Evolutionary conservation across 2,113 vertebrate species (phyloP), one percentile per base, ranked within the genome.

Genomic region (Aphyosemion australe): DNA sequence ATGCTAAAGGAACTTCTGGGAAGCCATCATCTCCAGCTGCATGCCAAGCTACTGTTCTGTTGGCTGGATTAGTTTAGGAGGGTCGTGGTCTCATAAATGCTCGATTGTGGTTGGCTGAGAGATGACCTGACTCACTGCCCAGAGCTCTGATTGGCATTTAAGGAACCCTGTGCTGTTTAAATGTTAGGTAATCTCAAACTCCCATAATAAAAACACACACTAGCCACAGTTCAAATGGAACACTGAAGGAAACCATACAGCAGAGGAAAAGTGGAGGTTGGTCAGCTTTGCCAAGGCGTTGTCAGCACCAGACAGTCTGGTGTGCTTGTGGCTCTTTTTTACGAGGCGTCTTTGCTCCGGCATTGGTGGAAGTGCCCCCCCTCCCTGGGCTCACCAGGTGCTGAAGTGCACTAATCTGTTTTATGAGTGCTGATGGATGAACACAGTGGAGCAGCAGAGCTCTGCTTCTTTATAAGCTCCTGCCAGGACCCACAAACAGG

Each of bases 291-390:
- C 88, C 87, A 84, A 86, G 85, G 78, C 49, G 74, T 87, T 84
- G 84, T 88, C 87, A 83, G 74, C 85, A 83, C 80, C 61, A 87
- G 81, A 84, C 85, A 62, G 84, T 85, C 78, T 75, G 69, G 62
- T 83, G 79, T 76, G 70, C 79, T 87, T 87, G 82, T 8, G 76
- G 70, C 49, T 75, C 45, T 71, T 79, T 89, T 88, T 85, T 70
- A 85, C 64, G 48, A 84, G 79, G 42, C 26, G 72, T 72, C 39
- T 61, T 21, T 41, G 80, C 72, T 48, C 46, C 1, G 16, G 68
- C 46, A 56, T 80, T 19, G 53, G 61, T 63, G 82, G 77, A 89
- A 85, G 87, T 87, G 82, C 75, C 69, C 62, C 82, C 82, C 75
- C 62, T 78, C 14, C 37, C 58, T 32, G 15, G 0, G 39, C 51